Evolutionary conservation across 2,797 vertebrate genomes (phyloP), one percentile per base, ranked within the genome.

Genomic region (Gymnothorax javanicus): DNA sequence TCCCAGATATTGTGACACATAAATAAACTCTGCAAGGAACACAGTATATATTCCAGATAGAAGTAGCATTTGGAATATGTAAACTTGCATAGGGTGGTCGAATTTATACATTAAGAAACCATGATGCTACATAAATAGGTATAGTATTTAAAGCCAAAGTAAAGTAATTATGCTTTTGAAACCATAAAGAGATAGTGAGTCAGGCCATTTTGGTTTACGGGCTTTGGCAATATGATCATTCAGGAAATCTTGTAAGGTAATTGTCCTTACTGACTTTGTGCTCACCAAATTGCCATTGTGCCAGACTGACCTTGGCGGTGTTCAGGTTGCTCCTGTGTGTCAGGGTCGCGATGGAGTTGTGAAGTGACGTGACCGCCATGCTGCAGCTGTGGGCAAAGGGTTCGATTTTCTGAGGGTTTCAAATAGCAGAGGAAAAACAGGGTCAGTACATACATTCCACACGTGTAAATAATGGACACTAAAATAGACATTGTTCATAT

Each of bases 321-420:
- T 94, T 93, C 71, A 94, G 93, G 85, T 92, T 91, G 90, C 91
- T 86, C 82, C 87, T 94, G 90, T 89, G 90, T 71, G 90, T 95
- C 86, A 98, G 93, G 2, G 94, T 94, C 87, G 90, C 91, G 83
- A 96, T 95, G 0, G 96, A 96, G 82, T 92, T 94, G 79, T 94
- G 95, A 17, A 97, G 95, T 71, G 95, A 97, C 58, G 91, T 85
- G 88, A 97, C 93, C 83, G 97, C 96, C 0, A 90, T 89, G 20
- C 92, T 93, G 85, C 97, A 98, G 90, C 94, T 96, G 86, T 90
- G 90, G 85, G 95, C 94, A 90, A 97, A 97, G 0, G 94, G 93
- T 85, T 97, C 97, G 20, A 97, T 95, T 95, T 97, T 98, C 97
- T 98, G 87, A n/a, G 33, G 87, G 58, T 84, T 27, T 17, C 57